phyloP scores from a whole-genome alignment of 2,113 vertebrate species.

The Phylloscopus whistleri region DNA sequence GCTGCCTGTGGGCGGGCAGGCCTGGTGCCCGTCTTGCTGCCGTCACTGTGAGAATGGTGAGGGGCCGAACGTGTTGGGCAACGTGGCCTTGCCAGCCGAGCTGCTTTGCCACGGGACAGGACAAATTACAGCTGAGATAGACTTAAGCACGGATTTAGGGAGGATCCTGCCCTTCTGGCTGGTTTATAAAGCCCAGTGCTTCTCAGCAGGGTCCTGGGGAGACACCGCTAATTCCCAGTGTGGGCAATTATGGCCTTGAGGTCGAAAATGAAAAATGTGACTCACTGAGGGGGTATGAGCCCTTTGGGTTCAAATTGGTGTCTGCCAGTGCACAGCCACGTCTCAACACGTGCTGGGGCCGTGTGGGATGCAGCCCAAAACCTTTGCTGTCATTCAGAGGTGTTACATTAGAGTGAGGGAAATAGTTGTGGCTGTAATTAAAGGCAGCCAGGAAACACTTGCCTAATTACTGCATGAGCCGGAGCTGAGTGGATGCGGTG shows the following conservation, averaged over 20 bases:
- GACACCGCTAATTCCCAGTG: not conserved
- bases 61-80: fast-evolving
- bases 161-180: not conserved
- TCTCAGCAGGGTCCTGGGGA: not conserved
- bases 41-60: fast-evolving
- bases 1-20: not conserved
- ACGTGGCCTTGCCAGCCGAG: not conserved
- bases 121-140: fast-evolving
- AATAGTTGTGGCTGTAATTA: conserved; percentile 51
- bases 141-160: not conserved
- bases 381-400: not conserved
- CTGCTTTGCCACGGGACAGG: not conserved
- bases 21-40: fast-evolving
- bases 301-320: not conserved
- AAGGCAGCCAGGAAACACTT: conserved; percentile 48
- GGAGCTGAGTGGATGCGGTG: not conserved
- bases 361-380: not conserved
- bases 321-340: not conserved
- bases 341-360: not conserved
- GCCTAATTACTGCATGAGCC: conserved; percentile 1
- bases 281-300: not conserved
- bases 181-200: not conserved
- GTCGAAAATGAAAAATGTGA: not conserved
- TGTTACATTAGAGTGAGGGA: not conserved
- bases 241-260: not conserved